Conservation (phyloP, 1,140 invertebrate species). For the Harlomillsia oculata region DNA sequence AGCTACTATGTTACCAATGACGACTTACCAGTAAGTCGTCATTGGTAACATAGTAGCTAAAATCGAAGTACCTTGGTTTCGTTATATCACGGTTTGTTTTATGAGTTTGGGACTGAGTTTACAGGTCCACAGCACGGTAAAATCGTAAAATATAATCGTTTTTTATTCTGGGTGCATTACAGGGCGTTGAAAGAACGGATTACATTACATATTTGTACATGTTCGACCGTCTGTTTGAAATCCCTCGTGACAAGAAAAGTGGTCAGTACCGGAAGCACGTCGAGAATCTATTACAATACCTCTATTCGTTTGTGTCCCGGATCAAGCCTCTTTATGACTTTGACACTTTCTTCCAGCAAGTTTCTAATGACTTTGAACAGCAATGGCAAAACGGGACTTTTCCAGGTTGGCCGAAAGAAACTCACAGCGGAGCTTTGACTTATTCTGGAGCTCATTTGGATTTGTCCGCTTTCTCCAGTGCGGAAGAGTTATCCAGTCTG, state of each 20-base stretch:
- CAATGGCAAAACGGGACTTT: constrained; percentile 84
- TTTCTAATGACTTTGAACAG: constrained; percentile 69
- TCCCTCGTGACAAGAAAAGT: constrained; percentile 88
- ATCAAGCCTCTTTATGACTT: constrained; percentile 88
- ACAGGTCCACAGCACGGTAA: no score
- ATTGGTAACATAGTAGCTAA: no score
- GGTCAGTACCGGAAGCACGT: constrained; percentile 86
- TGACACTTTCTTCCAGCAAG: constrained; percentile 62
- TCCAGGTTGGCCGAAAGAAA: constrained; percentile 96
- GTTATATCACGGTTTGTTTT: no score
- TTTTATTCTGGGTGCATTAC: no score
- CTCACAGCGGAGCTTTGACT: constrained; percentile 64
- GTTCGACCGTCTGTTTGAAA: constrained; percentile 94
- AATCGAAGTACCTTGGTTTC: no score
- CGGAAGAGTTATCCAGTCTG: constrained; percentile 92
- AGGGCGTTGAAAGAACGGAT: constrained; percentile 93
- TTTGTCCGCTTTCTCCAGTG: constrained; percentile 83
- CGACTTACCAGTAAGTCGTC: no score
- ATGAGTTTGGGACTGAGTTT: no score
- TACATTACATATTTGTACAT: constrained; percentile 89
- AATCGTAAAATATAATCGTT: constrained; percentile 95
- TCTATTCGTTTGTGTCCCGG: constrained; percentile 71
- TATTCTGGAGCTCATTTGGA: constrained; percentile 92
- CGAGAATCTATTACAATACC: constrained; percentile 71
- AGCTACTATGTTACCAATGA: no score